Evolutionary conservation across 2,888 invertebrate genomes (phyloP).

Genomic region (Philaethria dido): DNA sequence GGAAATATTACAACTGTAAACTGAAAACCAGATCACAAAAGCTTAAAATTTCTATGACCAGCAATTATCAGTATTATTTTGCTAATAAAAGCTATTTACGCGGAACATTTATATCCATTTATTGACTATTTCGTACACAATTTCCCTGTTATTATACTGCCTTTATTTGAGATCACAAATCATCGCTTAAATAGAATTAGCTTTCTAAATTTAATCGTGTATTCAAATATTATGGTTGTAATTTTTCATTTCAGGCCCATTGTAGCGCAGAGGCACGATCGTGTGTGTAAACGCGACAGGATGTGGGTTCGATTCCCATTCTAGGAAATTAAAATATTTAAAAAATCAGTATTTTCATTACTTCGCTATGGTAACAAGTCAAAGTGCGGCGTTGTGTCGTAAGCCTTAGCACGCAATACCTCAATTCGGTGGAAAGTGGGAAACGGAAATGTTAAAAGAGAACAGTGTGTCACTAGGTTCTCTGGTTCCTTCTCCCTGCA

Average conservation of each 20-base stretch:
- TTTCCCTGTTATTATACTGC: slow-evolving; percentile 28
- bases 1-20: no score
- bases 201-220: slow-evolving; percentile 25
- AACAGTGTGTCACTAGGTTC: no score
- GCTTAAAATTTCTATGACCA: neutral
- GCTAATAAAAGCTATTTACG: slow-evolving; percentile 11
- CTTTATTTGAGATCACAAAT: slow-evolving; percentile 37
- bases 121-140: slow-evolving; percentile 18
- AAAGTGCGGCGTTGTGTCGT: no score
- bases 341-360: no score
- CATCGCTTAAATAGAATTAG: slow-evolving; percentile 34
- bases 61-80: slow-evolving; percentile 9
- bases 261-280: neutral
- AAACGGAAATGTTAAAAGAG: no score
- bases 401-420: no score
- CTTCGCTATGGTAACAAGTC: no score
- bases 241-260: neutral
- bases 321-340: no score
- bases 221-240: neutral
- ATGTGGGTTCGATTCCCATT: no score
- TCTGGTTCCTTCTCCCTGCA: no score
- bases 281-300: no score
- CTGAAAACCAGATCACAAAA: neutral
- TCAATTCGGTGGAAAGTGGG: no score
- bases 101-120: slow-evolving; percentile 29